Base-by-base conservation (phyloP, 2,113 vertebrate genomes). In the Silurus meridionalis region DNA sequence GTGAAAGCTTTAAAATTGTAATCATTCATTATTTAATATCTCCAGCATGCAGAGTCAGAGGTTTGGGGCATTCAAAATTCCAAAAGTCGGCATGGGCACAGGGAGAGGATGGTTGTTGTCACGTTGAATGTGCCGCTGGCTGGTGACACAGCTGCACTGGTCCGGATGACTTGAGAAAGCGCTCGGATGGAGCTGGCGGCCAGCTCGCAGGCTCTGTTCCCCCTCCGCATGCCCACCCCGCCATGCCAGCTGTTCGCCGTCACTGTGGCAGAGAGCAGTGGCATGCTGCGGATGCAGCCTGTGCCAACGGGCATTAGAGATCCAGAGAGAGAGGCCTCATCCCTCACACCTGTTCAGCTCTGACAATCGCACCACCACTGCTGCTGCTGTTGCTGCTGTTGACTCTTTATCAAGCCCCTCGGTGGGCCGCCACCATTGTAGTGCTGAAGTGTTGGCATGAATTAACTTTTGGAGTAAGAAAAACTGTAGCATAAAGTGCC, bases 91-190 rank as follows among this genome's bases (percentile, higher is more conserved):
- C 79, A 74, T 83, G 48, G 64, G 48, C 81, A 9, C 55, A 19
- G 69, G 83, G 55, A 80, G 61, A 72, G 61, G 60, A 83, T 83
- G 69, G 80, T 82, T 78, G 83, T 87, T 89, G 87, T 90, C 89
- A 85, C 58, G 81, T 90, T 63, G 69, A 85, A 84, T 90, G 89
- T 89, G 89, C 83, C 66, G 58, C 58, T 88, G 84, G 87, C 61
- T 86, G 88, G 86, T 89, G 89, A 90, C 89, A 90, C 88, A 86
- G 86, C 86, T 78, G 87, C 89, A 84, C 28, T 88, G 88, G 90
- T 91, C 87, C 89, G 85, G 83, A 88, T 88, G 88, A 90, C 82
- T 90, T 89, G 83, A 90, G 69, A 90, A 86, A 80, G 80, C 58
- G 15, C 64, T 86, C 48, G 82, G 80, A 72, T 87, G 87, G 86